phyloP scores from a whole-genome alignment of 2,113 vertebrate genomes.

The Cyphomyrus discorhynchus region DNA sequence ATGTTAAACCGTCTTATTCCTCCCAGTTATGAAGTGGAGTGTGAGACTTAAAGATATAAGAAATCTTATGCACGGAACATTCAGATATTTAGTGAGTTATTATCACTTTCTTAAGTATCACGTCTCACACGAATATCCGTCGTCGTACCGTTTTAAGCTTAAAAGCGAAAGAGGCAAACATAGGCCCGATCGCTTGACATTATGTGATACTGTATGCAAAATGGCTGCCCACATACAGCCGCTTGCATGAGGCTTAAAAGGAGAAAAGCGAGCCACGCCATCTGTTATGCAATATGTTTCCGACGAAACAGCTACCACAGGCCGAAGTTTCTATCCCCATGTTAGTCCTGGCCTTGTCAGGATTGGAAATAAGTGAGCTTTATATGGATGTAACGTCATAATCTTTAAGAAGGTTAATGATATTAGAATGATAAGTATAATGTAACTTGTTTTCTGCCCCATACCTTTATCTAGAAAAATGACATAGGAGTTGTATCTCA shows the following conservation, averaged over 20 bases:
- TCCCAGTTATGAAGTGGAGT: background rate
- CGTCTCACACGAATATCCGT: background rate
- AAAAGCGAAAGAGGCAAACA: background rate
- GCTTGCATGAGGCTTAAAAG: slow-evolving; percentile 30
- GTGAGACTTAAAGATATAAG: background rate
- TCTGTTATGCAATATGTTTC: slow-evolving; percentile 35
- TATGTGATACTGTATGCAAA: background rate
- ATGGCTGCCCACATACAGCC: slow-evolving; percentile 7
- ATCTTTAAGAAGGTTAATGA: background rate
- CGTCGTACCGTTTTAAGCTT: background rate
- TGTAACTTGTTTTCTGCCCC: background rate
- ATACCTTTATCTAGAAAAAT: background rate
- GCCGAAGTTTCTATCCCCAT: slow-evolving; percentile 11
- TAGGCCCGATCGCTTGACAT: background rate
- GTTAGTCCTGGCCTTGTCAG: background rate
- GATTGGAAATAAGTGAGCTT: background rate
- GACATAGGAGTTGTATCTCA: background rate
- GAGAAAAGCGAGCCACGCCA: slow-evolving; percentile 32
- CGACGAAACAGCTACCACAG: slow-evolving; percentile 12
- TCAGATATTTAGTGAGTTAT: background rate
- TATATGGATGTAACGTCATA: background rate
- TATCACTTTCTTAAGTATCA: background rate
- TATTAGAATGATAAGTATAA: background rate
- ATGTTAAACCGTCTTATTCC: slow-evolving; percentile 21
- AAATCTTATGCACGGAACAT: background rate